These are phyloP conservation scores for Oscheius sp. DNA, from an alignment of 2,888 invertebrate genomes.

Conservation along the genomic window DNA sequence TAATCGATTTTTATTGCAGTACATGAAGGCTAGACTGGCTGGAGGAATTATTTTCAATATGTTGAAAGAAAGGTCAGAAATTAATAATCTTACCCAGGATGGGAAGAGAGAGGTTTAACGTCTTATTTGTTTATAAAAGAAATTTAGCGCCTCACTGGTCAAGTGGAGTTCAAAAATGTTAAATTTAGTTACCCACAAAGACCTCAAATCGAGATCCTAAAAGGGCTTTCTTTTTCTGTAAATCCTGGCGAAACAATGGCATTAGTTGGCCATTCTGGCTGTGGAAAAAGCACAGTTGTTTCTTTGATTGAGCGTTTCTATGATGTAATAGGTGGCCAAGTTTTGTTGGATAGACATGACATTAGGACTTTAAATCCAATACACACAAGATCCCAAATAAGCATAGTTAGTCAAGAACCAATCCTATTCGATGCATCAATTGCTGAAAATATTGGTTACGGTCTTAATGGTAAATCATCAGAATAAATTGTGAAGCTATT, in stretches of 20 bases:
- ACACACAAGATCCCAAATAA: constrained; percentile 69
- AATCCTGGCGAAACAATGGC: constrained; percentile 69
- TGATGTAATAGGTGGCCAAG: constrained; percentile 78
- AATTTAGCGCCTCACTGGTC: constrained; percentile 54
- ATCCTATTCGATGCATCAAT: constrained; percentile 25
- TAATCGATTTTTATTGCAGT: constrained; percentile 69
- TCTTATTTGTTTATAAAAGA: constrained; percentile 60
- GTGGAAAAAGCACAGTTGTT: constrained; percentile 72
- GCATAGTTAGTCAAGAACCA: constrained; percentile 64
- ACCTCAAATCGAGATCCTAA: constrained; percentile 52
- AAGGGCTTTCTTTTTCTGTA: constrained; percentile 41
- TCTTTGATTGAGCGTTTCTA: constrained; percentile 81
- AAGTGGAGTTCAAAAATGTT: constrained; percentile 59
- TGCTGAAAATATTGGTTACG: constrained; percentile 65
- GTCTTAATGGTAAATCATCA: constrained; percentile 71
- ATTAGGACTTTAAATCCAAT: constrained; percentile 58
- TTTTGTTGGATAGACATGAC: constrained; percentile 71
- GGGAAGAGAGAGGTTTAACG: constrained; percentile 71
- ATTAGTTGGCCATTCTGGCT: constrained; percentile 72
- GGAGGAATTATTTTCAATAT: constrained; percentile 71
- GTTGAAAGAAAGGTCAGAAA: constrained; percentile 68
- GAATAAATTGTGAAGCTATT: constrained; percentile 31
- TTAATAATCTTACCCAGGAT: constrained; percentile 68
- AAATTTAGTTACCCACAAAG: constrained; percentile 71
- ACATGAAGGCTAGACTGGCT: constrained; percentile 70